Evolutionary conservation across 2,888 invertebrate genomes (phyloP), one percentile per base, ranked within the genome.

Genomic region (Troides aeacus): DNA sequence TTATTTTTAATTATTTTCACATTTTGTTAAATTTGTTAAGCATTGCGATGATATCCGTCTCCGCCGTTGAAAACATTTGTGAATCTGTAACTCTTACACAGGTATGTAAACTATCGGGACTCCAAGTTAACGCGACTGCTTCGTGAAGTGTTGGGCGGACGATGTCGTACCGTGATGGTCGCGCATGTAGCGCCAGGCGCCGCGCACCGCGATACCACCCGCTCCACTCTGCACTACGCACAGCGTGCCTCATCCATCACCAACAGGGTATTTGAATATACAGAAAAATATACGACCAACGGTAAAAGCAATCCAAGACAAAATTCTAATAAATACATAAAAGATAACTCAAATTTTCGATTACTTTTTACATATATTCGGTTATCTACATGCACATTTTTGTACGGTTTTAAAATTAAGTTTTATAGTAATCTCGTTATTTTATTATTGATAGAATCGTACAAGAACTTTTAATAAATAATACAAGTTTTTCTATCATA

Each of bases 91-190:
- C 24, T n/a, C 23, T 3, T 4, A 23, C 18, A 21, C 57, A 93
- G 95, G 81, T 99, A 98, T 84, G 98, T 99, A 8, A 99, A 99
- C 91, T 99, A 97, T 87, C 94, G 99, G 0, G 99, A 99, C 89
- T 98, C 98, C 39, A 99, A 99, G 87, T 89, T 99, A 75, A 99
- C 99, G 0, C 94, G 99, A 7, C 90, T 99, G 69, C 92, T 99
- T 65, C 96, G 97, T 74, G 97, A 97, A 78, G 97, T 97, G 1
- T 89, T 97, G 53, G 96, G 97, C 76, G 98, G 99, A 8, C 97
- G 98, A 82, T 98, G 98, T 82, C 95, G 97, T 78, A 99, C 99
- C 0, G 98, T 98, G 18, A 99, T 99, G 99, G 97, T 99, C 71
- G 99, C 99, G 3, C 98, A 99, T 88, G 96, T 99, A 58, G 97